phyloP scores from a whole-genome alignment of 2,888 invertebrate species.

The Palloptera scutellata region DNA sequence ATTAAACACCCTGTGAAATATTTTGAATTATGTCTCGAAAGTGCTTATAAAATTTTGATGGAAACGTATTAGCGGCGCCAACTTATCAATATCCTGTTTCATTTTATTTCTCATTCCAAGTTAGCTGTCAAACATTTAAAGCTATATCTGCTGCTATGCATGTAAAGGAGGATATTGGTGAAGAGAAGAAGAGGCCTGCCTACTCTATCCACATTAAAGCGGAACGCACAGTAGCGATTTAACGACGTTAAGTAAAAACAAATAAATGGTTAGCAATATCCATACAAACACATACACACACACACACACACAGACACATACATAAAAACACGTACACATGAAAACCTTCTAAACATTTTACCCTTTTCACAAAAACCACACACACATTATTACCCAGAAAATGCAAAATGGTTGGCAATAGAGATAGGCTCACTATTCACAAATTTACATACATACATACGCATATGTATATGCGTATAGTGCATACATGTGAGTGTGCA shows the following conservation, averaged over 20 bases:
- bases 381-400: too few species aligned
- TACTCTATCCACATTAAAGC: neutral
- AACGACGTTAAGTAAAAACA: slow-evolving; percentile 22
- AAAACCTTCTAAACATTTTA: too few species aligned
- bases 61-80: slow-evolving; percentile 13
- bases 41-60: neutral
- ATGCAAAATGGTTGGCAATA: too few species aligned
- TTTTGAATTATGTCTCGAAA: slow-evolving; percentile 1
- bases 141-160: neutral
- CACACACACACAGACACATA: slow-evolving; percentile 3
- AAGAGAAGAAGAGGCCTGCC: neutral
- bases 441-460: too few species aligned
- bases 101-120: too few species aligned
- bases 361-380: too few species aligned
- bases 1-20: slow-evolving; percentile 18
- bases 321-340: too few species aligned
- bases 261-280: neutral
- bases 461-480: too few species aligned
- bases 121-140: too few species aligned
- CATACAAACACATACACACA: neutral
- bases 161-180: neutral
- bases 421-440: too few species aligned
- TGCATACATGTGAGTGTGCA: too few species aligned
- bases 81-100: slow-evolving; percentile 8
- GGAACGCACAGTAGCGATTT: slow-evolving; percentile 11